Conservation (phyloP, 2,113 vertebrate species). For the Triplophysa dalaica region DNA sequence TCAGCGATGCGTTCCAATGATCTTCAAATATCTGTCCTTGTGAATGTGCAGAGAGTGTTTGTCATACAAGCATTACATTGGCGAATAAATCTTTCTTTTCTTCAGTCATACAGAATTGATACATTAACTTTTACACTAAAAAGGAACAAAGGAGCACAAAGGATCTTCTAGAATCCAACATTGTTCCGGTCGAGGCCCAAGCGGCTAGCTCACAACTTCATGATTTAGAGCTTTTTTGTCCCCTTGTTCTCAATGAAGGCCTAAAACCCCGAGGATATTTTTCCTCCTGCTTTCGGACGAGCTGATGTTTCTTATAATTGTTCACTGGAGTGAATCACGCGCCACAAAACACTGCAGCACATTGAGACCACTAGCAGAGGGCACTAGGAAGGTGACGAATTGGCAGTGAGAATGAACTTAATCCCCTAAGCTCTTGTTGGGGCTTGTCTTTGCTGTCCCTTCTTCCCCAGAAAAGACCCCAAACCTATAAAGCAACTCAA, state of each 20-base stretch:
- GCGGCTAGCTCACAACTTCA: constrained; percentile 44
- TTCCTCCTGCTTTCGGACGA: constrained; percentile 54
- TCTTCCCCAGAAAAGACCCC: constrained; percentile 50
- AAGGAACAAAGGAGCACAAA: constrained; percentile 29
- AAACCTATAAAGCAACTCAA: constrained; percentile 51
- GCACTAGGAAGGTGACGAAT: constrained; percentile 61
- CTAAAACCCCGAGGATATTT: constrained; percentile 59
- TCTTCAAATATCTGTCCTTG: constrained; percentile 12
- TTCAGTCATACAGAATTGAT: constrained; percentile 16
- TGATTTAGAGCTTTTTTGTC: constrained; percentile 53
- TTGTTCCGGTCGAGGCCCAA: constrained; percentile 27
- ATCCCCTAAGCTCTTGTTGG: constrained; percentile 71
- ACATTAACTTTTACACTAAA: constrained; percentile 2
- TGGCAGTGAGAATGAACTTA: constrained; percentile 74
- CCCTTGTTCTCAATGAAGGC: constrained; percentile 46
- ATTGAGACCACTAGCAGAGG: constrained; percentile 60
- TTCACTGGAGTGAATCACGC: constrained; percentile 60
- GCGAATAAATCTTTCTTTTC: no score
- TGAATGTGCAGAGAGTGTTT: no score
- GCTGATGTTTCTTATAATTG: constrained; percentile 60
- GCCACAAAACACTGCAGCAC: constrained; percentile 60
- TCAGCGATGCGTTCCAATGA: constrained; percentile 8
- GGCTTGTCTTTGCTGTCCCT: constrained; percentile 63
- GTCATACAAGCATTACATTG: no score
- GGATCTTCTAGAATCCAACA: constrained; percentile 24